A percentile compares a stretch with the other conserved stretches of the same genome.
Conservation (phyloP, 2,888 invertebrate species). For the Coleophora deauratella region DNA sequence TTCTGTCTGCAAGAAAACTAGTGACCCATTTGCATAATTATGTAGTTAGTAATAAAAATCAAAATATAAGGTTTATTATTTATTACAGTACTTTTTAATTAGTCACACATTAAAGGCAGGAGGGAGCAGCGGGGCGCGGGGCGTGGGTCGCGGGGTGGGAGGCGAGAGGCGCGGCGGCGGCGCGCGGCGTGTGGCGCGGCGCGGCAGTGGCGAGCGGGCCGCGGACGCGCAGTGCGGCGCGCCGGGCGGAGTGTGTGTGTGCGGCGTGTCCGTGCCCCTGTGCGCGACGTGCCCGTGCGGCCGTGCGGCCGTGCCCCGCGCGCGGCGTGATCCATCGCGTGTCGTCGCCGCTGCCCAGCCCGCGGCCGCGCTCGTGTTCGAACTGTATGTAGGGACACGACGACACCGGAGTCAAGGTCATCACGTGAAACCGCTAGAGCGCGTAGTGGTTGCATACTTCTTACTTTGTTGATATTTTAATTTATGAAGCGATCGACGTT, state of each 20-base stretch:
- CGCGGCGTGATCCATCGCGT: background rate
- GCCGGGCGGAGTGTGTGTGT: conserved; percentile 3
- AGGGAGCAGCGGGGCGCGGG: background rate
- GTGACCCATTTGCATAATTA: too few relatives aligned
- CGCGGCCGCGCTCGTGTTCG: background rate
- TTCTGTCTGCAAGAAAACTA: too few relatives aligned
- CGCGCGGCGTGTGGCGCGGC: background rate
- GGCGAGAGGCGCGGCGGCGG: background rate
- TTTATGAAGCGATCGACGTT: too few relatives aligned
- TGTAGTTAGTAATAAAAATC: too few relatives aligned
- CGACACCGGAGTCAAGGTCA: too few relatives aligned
- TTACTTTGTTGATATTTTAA: too few relatives aligned
- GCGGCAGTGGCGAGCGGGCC: conserved; percentile 1
- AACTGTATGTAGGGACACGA: too few relatives aligned
- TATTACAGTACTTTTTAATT: too few relatives aligned
- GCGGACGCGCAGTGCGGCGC: background rate
- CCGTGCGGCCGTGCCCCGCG: background rate
- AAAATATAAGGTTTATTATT: too few relatives aligned
- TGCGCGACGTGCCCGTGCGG: background rate
- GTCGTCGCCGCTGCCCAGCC: background rate
- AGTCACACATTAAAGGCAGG: too few relatives aligned
- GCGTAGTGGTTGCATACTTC: too few relatives aligned
- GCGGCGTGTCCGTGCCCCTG: conserved; percentile 5
- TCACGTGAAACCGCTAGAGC: too few relatives aligned
- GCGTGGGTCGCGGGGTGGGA: conserved; percentile 1